These are phyloP conservation scores for Enteromius paludinosus DNA, from an alignment of 2,797 vertebrate genomes.

Conservation along the genomic window DNA sequence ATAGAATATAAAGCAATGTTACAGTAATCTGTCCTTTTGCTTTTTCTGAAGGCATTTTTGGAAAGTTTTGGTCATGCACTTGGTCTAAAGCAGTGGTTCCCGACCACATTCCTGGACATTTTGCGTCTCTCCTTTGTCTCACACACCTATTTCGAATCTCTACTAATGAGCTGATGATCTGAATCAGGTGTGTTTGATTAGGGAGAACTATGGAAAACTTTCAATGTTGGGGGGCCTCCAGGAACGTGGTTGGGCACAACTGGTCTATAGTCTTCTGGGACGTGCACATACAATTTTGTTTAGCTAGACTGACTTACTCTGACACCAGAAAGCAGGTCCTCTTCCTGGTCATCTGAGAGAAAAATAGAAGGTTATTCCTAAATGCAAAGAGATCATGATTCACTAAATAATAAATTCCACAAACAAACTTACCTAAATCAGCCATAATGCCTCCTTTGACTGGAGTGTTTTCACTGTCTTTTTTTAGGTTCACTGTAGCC, in stretches of 20 bases:
- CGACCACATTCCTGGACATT: no score
- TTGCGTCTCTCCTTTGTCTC: no score
- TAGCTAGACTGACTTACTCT: conserved; percentile 82
- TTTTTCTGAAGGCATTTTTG: neutral
- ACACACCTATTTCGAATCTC: no score
- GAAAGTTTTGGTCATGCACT: neutral
- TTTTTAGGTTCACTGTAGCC: conserved; percentile 91
- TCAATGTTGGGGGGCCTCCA: no score
- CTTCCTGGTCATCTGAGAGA: conserved; percentile 92
- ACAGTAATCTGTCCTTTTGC: neutral
- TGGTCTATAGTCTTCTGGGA: neutral
- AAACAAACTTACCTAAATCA: conserved; percentile 85
- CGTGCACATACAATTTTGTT: neutral
- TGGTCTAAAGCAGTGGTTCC: no score
- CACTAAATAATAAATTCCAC: neutral
- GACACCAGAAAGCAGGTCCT: conserved; percentile 86
- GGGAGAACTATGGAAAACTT: no score
- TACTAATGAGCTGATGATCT: no score
- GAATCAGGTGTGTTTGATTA: no score
- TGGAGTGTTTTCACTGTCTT: conserved; percentile 97
- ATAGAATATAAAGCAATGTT: neutral
- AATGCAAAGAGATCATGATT: conserved; percentile 2
- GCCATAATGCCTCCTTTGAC: conserved; percentile 96
- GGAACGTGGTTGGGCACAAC: conserved; percentile 11
- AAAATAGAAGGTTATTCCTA: conserved; percentile 43